Evolutionary conservation across 2,888 invertebrate genomes (phyloP).

Genomic region (Drosophila engyochracea): DNA sequence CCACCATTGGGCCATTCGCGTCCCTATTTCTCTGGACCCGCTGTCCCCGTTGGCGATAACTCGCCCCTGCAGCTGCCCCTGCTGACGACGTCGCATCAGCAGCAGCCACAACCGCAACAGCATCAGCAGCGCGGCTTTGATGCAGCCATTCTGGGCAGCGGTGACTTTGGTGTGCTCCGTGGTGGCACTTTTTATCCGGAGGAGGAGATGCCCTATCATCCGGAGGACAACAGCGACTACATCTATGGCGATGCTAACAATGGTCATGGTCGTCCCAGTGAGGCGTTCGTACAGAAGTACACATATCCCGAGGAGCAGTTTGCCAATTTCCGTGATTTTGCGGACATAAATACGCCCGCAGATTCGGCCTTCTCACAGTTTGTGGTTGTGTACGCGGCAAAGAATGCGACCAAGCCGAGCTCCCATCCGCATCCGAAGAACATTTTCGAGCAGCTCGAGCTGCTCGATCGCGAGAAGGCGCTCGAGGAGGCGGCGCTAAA

Average conservation of each 20-base stretch:
- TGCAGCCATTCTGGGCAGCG: constrained; percentile 91
- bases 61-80: constrained; percentile 54
- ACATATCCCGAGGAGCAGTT: constrained; percentile 93
- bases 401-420: constrained; percentile 88
- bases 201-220: constrained; percentile 88
- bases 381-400: constrained; percentile 93
- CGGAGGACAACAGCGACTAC: constrained; percentile 86
- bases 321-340: constrained; percentile 95
- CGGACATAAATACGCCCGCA: constrained; percentile 94
- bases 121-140: constrained; percentile 85
- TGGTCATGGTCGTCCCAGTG: constrained; percentile 90
- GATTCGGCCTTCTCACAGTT: constrained; percentile 93
- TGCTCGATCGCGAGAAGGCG: constrained; percentile 88
- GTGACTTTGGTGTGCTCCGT: constrained; percentile 94
- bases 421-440: constrained; percentile 89
- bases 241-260: constrained; percentile 88
- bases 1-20: constrained; percentile 88
- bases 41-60: constrained; percentile 68
- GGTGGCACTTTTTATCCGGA: constrained; percentile 94
- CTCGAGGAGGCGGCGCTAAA: constrained; percentile 77
- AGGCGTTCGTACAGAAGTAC: constrained; percentile 88
- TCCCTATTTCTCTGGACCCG: constrained; percentile 87
- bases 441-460: constrained; percentile 92
- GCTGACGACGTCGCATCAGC: constrained; percentile 47
- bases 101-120: constrained; percentile 39